A percentile compares a stretch with the other conserved stretches of the same genome.
phyloP scores from a whole-genome alignment of 2,888 invertebrate genomes.

The Crossocerus cetratus region DNA sequence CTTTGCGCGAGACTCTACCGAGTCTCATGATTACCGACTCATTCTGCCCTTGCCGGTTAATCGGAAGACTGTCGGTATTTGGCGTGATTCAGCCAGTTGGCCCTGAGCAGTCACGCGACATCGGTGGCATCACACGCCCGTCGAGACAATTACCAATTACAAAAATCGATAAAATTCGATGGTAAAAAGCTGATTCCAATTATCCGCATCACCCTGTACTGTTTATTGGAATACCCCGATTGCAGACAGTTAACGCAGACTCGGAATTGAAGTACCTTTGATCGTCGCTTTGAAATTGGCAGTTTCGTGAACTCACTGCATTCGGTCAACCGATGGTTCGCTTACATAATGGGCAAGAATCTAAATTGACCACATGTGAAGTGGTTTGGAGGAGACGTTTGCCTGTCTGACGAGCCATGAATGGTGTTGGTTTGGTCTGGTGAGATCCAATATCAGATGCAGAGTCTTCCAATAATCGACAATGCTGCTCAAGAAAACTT shows the following conservation, averaged over 20 bases:
- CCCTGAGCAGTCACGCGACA: no score
- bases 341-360: not conserved
- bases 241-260: slow-evolving; percentile 8
- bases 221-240: not conserved
- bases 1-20: no score
- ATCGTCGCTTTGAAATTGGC: not conserved
- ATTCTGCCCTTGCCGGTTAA: no score
- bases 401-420: not conserved
- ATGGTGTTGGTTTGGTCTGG: not conserved
- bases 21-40: no score
- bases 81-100: no score
- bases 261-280: not conserved
- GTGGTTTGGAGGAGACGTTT: not conserved
- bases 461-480: not conserved
- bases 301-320: not conserved
- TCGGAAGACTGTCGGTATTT: no score
- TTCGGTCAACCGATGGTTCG: not conserved
- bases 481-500: not conserved
- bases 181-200: no score
- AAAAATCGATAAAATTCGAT: no score
- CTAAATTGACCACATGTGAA: not conserved
- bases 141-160: no score
- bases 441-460: not conserved
- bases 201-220: no score
- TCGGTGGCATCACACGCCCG: no score